These are phyloP conservation scores for Boloria selene DNA, from an alignment of 2,888 invertebrate genomes.

Conservation along the genomic window DNA sequence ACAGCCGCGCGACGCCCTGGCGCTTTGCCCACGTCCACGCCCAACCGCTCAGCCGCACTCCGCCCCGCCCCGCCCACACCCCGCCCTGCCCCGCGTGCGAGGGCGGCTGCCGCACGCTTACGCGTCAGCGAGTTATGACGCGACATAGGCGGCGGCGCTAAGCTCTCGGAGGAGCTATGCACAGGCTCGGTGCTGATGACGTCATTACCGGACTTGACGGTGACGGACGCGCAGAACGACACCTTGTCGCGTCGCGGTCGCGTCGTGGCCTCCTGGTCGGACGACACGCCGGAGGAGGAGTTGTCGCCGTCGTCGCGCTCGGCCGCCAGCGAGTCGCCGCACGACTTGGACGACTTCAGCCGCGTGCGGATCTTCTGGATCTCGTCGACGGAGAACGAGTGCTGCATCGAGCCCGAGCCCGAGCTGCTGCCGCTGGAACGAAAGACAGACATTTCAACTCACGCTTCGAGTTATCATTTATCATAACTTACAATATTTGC, in stretches of 20 bases:
- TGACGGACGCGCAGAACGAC: slow-evolving; percentile 78
- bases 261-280: slow-evolving; percentile 86
- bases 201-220: slow-evolving; percentile 77
- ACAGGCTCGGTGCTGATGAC: slow-evolving; percentile 80
- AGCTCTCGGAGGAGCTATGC: slow-evolving; percentile 75
- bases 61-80: slow-evolving; percentile 57
- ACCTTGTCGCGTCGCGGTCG: slow-evolving; percentile 70
- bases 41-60: slow-evolving; percentile 73
- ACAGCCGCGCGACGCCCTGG: slow-evolving; percentile 91
- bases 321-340: slow-evolving; percentile 89
- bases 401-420: slow-evolving; percentile 89
- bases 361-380: slow-evolving; percentile 93
- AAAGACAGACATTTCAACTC: background rate
- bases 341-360: slow-evolving; percentile 92
- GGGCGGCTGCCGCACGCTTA: slow-evolving; percentile 82
- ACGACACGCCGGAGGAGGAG: slow-evolving; percentile 93
- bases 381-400: slow-evolving; percentile 94
- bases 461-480: background rate
- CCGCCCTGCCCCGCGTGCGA: slow-evolving; percentile 70
- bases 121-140: slow-evolving; percentile 84
- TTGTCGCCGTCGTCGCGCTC: slow-evolving; percentile 91
- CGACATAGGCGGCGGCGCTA: slow-evolving; percentile 73
- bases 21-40: slow-evolving; percentile 74
- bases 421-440: slow-evolving; percentile 87
- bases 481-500: background rate